Evolutionary conservation across 2,888 invertebrate genomes (phyloP), one percentile per base, ranked within the genome.

Genomic region (Synanthedon tipuliformis): DNA sequence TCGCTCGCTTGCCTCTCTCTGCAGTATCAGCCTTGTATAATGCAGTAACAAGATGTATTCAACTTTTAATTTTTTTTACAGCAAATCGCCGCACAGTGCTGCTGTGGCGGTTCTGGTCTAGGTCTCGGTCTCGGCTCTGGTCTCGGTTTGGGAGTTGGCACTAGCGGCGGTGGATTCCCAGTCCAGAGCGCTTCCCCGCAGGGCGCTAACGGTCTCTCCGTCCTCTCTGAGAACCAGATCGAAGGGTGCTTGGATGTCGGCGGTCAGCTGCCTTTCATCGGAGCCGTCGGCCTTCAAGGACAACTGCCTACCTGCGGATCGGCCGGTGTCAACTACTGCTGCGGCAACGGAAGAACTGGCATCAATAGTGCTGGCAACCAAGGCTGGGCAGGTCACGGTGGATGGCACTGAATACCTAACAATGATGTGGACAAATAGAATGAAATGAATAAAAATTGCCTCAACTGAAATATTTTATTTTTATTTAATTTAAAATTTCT

Each of bases 261-360:
- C 50, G 75, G 80, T 50, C 66, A 75, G 41, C 53, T 75, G 16
- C 75, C 75, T 1, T 75, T 79, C 64, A 41, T 75, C 7, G 70
- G 69, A 3, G 66, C 73, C 4, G 72, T 73, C 0, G 66, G 65
- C 45, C 55, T 71, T 3, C 71, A 69, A 51, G 71, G 72, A 0
- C 53, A 54, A 4, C 51, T 75, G 15, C 64, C 68, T 1, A 63
- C 71, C 8, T 58, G 59, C 34, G 75, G 73, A 10, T 61, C 64
- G 41, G 73, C 71, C 12, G 57, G 59, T 5, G 68, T 69, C 10
- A 54, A 61, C 3, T 59, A 68, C 54, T 62, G 64, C 40, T 64
- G 69, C 54, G 70, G 71, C 2, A 63, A 55, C 55, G 75, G 73
- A 0, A 52, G 10, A 58, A 41, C 71, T 5, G 62, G 62, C 40